A percentile compares a stretch with the other conserved stretches of the same genome.
These are phyloP conservation scores for Cotesia glomerata DNA, from an alignment of 1,140 invertebrate genomes.

Conservation along the genomic window DNA sequence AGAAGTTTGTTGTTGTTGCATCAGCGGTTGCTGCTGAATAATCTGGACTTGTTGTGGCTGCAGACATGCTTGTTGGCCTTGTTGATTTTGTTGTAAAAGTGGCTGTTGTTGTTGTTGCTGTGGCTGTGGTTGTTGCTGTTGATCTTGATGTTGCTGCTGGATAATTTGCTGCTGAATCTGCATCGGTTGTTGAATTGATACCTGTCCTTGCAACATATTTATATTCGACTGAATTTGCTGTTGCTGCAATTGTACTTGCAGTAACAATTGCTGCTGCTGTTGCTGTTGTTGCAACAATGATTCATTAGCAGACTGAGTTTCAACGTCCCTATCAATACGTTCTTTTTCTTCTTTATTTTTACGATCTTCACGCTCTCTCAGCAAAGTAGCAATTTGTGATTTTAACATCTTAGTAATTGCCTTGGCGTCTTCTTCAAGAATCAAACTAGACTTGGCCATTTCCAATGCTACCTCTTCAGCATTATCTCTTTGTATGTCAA, in stretches of 20 bases:
- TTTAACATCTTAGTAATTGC: slow-evolving; percentile 88
- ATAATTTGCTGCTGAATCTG: slow-evolving; percentile 37
- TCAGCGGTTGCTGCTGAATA: slow-evolving; percentile 54
- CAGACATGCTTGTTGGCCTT: slow-evolving; percentile 51
- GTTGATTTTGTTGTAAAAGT: slow-evolving; percentile 48
- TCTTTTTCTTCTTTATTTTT: slow-evolving; percentile 64
- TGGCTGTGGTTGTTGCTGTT: slow-evolving; percentile 45
- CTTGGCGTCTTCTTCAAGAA: slow-evolving; percentile 89
- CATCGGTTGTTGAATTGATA: slow-evolving; percentile 31
- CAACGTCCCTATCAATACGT: slow-evolving; percentile 57
- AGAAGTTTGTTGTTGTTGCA: slow-evolving; percentile 63
- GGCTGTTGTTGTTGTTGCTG: slow-evolving; percentile 13
- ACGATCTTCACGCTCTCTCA: slow-evolving; percentile 69
- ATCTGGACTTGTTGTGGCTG: slow-evolving; percentile 59
- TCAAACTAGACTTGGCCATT: slow-evolving; percentile 91
- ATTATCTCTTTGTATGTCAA: slow-evolving; percentile 91
- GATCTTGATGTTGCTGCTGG: slow-evolving; percentile 60
- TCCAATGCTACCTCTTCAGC: slow-evolving; percentile 95
- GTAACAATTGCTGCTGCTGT: slow-evolving; percentile 66
- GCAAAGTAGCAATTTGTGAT: slow-evolving; percentile 75
- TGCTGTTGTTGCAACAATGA: slow-evolving; percentile 59
- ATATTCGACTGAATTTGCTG: slow-evolving; percentile 45
- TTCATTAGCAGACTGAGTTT: slow-evolving; percentile 42
- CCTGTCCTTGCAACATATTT: slow-evolving; percentile 30
- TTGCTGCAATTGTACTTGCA: slow-evolving; percentile 65